These are phyloP conservation scores for Astropecten irregularis DNA, from an alignment of 53 echinoderm and acorn worm species.

Conservation along the genomic window DNA sequence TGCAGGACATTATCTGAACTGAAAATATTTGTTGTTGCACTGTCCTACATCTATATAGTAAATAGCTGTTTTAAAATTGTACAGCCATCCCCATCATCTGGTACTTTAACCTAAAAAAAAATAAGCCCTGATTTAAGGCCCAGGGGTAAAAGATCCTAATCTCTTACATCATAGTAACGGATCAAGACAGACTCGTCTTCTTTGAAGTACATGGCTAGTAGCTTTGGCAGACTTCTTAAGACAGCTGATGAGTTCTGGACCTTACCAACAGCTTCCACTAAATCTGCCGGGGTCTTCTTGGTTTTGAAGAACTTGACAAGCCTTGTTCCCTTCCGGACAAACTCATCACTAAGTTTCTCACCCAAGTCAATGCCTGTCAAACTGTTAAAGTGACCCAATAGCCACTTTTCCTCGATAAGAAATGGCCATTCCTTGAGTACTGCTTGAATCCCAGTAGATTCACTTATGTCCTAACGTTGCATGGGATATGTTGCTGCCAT, in stretches of 20 bases:
- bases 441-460: background rate
- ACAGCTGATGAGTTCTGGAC: background rate
- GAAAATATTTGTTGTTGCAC: too few relatives aligned
- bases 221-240: background rate
- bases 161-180: slow-evolving; percentile 13
- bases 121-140: too few relatives aligned
- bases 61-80: too few relatives aligned
- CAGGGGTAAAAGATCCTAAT: too few relatives aligned
- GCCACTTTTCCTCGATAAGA: background rate
- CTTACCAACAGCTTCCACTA: background rate
- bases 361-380: slow-evolving; percentile 1
- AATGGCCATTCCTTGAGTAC: slow-evolving; percentile 6
- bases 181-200: slow-evolving; percentile 2
- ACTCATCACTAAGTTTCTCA: background rate
- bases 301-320: background rate
- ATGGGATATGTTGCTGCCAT: background rate
- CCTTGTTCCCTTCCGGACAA: background rate
- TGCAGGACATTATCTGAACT: too few relatives aligned
- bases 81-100: too few relatives aligned
- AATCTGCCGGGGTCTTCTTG: background rate
- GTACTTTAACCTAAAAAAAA: too few relatives aligned
- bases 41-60: too few relatives aligned
- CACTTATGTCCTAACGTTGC: background rate
- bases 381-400: background rate
- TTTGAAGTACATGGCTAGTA: background rate